Percentiles rank a stretch among this genome's conserved stretches.
Evolutionary conservation across 2,888 invertebrate genomes (phyloP).

Genomic region (Synanthedon formicaeformis): DNA sequence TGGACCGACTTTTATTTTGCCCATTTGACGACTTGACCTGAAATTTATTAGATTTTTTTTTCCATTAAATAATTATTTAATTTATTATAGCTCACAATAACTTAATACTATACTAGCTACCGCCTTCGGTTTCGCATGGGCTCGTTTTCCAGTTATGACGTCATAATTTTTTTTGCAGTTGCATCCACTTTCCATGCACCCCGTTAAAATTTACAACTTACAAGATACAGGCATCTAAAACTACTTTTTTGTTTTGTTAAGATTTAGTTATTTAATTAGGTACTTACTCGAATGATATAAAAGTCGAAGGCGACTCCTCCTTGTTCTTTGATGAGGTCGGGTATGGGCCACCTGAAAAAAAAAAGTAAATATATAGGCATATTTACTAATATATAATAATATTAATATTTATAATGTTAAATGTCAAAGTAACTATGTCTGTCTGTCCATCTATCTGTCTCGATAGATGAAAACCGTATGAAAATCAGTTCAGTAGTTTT

Average conservation of each 20-base stretch:
- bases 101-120: not conserved
- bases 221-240: no score
- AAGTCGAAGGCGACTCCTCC: not conserved
- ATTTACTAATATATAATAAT: no score
- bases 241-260: no score
- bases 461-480: no score
- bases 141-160: not conserved
- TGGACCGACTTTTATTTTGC: constrained; percentile 49
- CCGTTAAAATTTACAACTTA: no score
- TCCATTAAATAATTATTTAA: not conserved
- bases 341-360: not conserved
- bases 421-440: no score
- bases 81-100: not conserved
- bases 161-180: not conserved
- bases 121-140: not conserved
- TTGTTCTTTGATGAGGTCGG: not conserved
- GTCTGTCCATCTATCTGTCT: no score
- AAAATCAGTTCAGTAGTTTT: no score
- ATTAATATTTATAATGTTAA: no score
- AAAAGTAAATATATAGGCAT: not conserved
- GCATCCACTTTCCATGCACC: no score
- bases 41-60: constrained; percentile 8
- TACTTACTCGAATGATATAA: not conserved
- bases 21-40: constrained; percentile 39
- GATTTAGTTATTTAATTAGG: no score